A percentile compares a stretch with the other conserved stretches of the same genome.
phyloP scores from a whole-genome alignment of 2,113 vertebrate genomes.

The Pao palembangensis region DNA sequence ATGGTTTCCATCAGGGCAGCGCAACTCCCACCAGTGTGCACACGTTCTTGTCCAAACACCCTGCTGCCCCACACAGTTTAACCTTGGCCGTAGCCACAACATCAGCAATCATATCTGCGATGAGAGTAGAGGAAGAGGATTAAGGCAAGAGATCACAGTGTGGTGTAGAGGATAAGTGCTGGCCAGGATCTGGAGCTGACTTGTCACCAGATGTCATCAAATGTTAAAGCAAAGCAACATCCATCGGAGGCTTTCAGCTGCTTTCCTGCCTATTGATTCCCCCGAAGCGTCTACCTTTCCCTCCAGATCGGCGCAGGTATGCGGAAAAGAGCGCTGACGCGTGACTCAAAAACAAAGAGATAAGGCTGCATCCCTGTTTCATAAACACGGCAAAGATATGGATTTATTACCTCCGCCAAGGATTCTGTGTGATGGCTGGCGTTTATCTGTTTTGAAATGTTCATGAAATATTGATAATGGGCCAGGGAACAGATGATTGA shows the following conservation, averaged over 20 bases:
- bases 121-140: slow-evolving; percentile 31
- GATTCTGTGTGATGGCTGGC: no score
- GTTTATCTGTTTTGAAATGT: no score
- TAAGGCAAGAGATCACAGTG: slow-evolving; percentile 15
- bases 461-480: no score
- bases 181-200: slow-evolving; percentile 13
- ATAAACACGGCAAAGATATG: slow-evolving; percentile 36
- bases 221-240: not conserved
- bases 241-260: slow-evolving; percentile 3
- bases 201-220: slow-evolving; percentile 12
- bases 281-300: not conserved
- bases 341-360: slow-evolving; percentile 52
- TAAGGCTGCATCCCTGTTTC: slow-evolving; percentile 47
- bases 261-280: not conserved
- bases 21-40: not conserved
- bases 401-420: slow-evolving; percentile 15
- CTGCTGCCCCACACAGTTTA: slow-evolving; percentile 9
- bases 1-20: not conserved
- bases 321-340: slow-evolving; percentile 17
- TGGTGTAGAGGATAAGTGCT: slow-evolving; percentile 7
- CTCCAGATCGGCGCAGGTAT: not conserved
- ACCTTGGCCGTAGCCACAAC: slow-evolving; percentile 10
- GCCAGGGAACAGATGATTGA: no score
- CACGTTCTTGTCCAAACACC: not conserved
- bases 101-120: slow-evolving; percentile 26